Base-by-base conservation (phyloP, 2,797 vertebrate species). In the Hippocampus kuda region DNA sequence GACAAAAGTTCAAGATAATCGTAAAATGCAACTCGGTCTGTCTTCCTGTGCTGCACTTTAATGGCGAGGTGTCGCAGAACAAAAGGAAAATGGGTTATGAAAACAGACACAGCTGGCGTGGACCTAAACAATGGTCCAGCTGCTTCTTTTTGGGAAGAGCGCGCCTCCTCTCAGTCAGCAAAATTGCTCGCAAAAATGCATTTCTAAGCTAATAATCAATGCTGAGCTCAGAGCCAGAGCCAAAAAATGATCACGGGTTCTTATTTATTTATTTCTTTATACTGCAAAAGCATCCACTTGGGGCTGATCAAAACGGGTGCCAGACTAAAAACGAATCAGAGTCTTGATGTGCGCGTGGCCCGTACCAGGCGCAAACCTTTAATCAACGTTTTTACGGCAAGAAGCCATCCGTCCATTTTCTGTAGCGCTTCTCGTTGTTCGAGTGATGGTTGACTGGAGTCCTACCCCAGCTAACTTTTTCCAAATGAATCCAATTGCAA, bases 71-170 rank as follows among this genome's bases (percentile, higher is more conserved):
- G 81, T 81, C 81, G 76, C 67, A 73, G 83, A 87, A 90, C 88
- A 91, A 89, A 91, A 84, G 84, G 79, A 88, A 86, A 91, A 87
- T 67, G 81, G 87, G 82, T 88, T 87, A 89, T 88, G 88, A 88
- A 89, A 90, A 92, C 85, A 89, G 87, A 89, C 85, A 85, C 89
- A 91, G 88, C 88, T 90, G 90, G 86, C 78, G 83, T 78, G 81
- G 81, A 76, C 83, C 34, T 80, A 87, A 90, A 91, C 89, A 90
- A 91, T 88, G 72, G 83, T 77, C 87, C 89, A 90, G 88, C 85
- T 89, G 90, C 85, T 86, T 88, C 86, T 82, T 85, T 85, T 86
- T 38, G 38, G 87, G 87, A 77, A 83, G 78, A 88, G 80, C 77
- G 88, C 85, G 62, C 68, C 77, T 83, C 80, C 82, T 81, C 69